phyloP scores from a whole-genome alignment of 2,113 vertebrate species.

The Scomber scombrus region DNA sequence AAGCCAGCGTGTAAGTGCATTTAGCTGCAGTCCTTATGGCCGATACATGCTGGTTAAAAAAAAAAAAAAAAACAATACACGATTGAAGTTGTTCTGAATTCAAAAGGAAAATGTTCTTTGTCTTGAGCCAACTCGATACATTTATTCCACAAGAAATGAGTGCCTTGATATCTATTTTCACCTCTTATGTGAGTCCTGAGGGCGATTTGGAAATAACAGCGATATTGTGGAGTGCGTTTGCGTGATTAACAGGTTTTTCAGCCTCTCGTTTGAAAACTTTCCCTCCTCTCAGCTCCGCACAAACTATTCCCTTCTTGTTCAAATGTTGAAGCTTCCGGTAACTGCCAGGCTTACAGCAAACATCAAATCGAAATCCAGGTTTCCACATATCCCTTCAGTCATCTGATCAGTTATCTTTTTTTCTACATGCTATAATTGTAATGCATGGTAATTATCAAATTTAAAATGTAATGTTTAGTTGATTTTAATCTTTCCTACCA shows the following conservation, averaged over 20 bases:
- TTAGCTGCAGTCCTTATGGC: slow-evolving; percentile 23
- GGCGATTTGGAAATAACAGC: neutral
- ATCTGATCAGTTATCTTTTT: neutral
- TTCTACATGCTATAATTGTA: neutral
- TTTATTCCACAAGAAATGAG: neutral
- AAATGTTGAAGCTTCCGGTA: slow-evolving; percentile 2
- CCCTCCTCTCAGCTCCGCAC: neutral
- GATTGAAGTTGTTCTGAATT: neutral
- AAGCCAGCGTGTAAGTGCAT: slow-evolving; percentile 9
- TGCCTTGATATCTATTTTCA: neutral
- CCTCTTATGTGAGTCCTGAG: neutral
- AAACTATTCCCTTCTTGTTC: neutral
- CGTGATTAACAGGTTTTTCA: neutral
- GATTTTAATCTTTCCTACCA: neutral
- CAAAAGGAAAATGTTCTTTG: neutral
- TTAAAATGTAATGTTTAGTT: neutral
- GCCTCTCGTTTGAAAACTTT: neutral
- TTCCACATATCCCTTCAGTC: slow-evolving; percentile 3
- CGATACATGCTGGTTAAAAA: slow-evolving; percentile 9
- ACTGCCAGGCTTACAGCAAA: neutral
- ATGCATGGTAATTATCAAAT: neutral
- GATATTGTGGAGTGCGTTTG: slow-evolving; percentile 4
- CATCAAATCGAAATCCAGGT: too few relatives aligned
- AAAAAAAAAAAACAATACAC: slow-evolving; percentile 7
- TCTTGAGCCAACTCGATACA: neutral